Base-by-base conservation (phyloP, 2,888 invertebrate species). In the Ochropleura plecta region DNA sequence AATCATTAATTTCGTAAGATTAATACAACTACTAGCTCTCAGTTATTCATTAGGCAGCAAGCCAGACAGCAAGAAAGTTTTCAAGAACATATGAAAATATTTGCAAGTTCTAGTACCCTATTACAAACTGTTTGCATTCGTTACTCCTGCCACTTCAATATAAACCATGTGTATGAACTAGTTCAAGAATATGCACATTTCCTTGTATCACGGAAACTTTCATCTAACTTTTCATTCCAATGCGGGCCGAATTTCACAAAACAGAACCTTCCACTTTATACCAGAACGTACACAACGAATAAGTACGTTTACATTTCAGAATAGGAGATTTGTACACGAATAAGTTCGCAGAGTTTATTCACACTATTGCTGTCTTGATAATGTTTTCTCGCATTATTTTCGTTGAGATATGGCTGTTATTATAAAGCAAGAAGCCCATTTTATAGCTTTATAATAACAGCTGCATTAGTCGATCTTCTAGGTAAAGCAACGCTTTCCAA, bases 221-320 rank as follows among this genome's bases (percentile, higher is more conserved):
- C 80, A 74, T 79, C 86, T 76, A 83, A 87, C 88, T 88, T 87
- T 87, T 87, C 84, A 87, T 86, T 80, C 79, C 84, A 71, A 88
- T 84, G 87, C 88, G 87, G 87, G 88, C 74, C 79, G 84, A 87
- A 88, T 83, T 86, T 86, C 84, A 70, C 79, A 68, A 86, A 88
- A 87, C 87, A 86, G 80, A 87, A 79, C 76, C 78, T 79, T 75
- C 74, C 73, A 80, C 79, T 83, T 82, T 76, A 81, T 81, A 70
- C 70, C 70, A 69, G 82, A 81, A 55, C 44, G 59, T 77, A 88
- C 64, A 79, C 71, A 80, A 70, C 51, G 70, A 80, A 78, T 69
- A 78, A 75, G 73, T 79, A 79, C 70, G 83, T 73, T 83, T 63
- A 82, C 75, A 74, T 82, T 78, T 76, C 68, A 69, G 76, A 82